Evolutionary conservation across 2,888 invertebrate species (phyloP).

Genomic region (Aphidius colemani): DNA sequence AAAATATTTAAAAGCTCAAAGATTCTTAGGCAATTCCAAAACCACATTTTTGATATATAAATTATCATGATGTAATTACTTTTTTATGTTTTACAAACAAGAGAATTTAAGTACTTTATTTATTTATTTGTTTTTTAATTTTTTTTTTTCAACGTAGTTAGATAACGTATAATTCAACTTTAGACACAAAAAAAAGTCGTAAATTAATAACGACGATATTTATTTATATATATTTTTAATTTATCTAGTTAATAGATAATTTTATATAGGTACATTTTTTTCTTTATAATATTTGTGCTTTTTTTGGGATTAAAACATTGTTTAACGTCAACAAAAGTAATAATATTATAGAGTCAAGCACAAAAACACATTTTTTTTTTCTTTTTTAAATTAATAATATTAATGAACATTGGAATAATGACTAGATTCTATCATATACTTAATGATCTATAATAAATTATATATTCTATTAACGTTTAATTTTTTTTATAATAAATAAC

Average conservation of each 20-base stretch:
- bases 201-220: neutral
- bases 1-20: too few species aligned
- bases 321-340: conserved; percentile 15
- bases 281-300: conserved; percentile 19
- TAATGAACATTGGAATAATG: conserved; percentile 9
- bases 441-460: conserved; percentile 20
- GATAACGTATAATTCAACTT: conserved; percentile 17
- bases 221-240: too few species aligned
- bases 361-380: conserved; percentile 13
- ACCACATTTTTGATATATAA: too few species aligned
- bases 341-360: neutral
- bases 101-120: too few species aligned
- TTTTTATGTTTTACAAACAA: too few species aligned
- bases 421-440: conserved; percentile 1
- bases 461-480: conserved; percentile 13
- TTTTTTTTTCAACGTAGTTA: conserved; percentile 1
- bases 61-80: too few species aligned
- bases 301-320: neutral
- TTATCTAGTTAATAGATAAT: neutral
- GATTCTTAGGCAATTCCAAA: too few species aligned
- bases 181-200: conserved; percentile 17
- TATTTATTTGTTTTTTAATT: neutral
- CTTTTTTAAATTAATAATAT: conserved; percentile 2
- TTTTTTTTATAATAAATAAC: conserved; percentile 13
- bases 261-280: conserved; percentile 14